Base-by-base conservation (phyloP, 2,797 vertebrate genomes). In the Aplochiton taeniatus region DNA sequence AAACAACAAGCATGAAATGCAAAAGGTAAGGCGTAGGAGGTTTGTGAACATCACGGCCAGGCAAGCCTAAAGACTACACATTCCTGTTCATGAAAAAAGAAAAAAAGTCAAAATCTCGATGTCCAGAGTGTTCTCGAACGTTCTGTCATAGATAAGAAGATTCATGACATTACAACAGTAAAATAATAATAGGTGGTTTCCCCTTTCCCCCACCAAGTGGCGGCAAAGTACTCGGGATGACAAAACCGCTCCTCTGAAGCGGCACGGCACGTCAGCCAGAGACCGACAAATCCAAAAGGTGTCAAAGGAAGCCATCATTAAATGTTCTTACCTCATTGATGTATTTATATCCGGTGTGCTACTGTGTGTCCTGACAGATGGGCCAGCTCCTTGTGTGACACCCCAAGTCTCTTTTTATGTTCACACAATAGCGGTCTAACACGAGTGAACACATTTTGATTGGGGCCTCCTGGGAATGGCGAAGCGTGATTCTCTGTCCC, bases 271-370 rank as follows among this genome's bases (percentile, higher is more conserved):
- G 11, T 48, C 45, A 60, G 54, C 58, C 68, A 64, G 10, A 14
- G 12, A 65, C 47, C 54, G 18, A 69, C 63, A 81, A 77, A 73
- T 78, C 73, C 55, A 65, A 14, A 70, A 63, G n/a, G 58, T 79
- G 74, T 78, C 79, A 83, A 50, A 63, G 55, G 18, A 3, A 63
- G 20, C 61, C 63, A 60, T 77, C 78, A 85, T 81, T 82, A 79
- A 83, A 83, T 86, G 73, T 51, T 76, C 74, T 62, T 75, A 44
- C 72, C 61, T 76, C 67, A 62, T 83, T 85, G 80, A 83, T 84
- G 76, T 91, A 91, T 92, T 92, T 91, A 86, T 90, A 90, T 65
- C 82, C 58, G 52, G 60, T 11, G 16, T 5, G 41, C 64, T 61
- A 67, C 18, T 61, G 14, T 68, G 44, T 68, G 63, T 79, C 50